Conservation (phyloP, 1,140 invertebrate genomes). For the Hyphantria cunea region DNA sequence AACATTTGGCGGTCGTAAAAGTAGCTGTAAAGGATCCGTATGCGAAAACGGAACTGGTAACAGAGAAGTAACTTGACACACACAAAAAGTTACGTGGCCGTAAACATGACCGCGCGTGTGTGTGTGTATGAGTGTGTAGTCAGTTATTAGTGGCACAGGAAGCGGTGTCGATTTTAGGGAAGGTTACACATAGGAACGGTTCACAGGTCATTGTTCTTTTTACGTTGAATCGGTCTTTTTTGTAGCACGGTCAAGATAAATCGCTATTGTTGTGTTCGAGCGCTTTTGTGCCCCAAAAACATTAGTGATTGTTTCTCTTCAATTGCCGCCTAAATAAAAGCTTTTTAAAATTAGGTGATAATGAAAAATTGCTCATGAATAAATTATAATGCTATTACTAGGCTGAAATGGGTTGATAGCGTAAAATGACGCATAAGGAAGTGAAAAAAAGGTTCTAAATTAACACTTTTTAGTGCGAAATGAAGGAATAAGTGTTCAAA, state of each 20-base stretch:
- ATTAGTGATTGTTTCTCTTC: conserved; percentile 22
- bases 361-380: conserved; percentile 19
- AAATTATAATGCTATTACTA: conserved; percentile 20
- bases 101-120: conserved; percentile 21
- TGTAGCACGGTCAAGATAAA: conserved; percentile 54
- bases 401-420: conserved; percentile 52
- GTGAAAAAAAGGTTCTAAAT: conserved; percentile 50
- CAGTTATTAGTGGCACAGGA: conserved; percentile 63
- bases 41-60: conserved; percentile 15
- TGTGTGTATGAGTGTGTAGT: conserved; percentile 29
- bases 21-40: conserved; percentile 22
- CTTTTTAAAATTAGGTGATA: conserved; percentile 2
- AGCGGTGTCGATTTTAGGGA: conserved; percentile 74
- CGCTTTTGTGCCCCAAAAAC: conserved; percentile 36
- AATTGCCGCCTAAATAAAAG: neutral
- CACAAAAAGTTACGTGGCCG: conserved; percentile 20
- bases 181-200: conserved; percentile 63
- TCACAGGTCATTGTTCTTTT: conserved; percentile 75
- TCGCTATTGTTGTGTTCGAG: conserved; percentile 46
- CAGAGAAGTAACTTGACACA: conserved; percentile 13
- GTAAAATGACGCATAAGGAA: conserved; percentile 42
- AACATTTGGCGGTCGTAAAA: conserved; percentile 15
- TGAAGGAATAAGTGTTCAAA: conserved; percentile 56
- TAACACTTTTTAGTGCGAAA: conserved; percentile 35
- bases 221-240: conserved; percentile 53